Percentiles rank a stretch among this genome's conserved stretches.
Conservation (phyloP, 2,797 vertebrate genomes). For the Scolopax bukidnonensis region DNA sequence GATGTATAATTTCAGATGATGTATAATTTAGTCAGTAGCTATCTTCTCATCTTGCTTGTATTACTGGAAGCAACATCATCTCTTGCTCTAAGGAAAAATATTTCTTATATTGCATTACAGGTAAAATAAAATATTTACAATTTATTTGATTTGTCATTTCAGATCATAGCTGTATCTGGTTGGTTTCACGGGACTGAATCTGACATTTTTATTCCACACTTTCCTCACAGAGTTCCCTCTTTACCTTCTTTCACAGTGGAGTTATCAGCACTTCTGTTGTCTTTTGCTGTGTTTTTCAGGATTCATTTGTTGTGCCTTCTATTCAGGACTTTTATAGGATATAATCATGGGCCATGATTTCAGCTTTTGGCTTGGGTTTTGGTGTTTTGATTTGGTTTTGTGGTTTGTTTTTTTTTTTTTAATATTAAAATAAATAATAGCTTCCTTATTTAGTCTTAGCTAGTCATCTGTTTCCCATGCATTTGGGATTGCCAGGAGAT, state of each 20-base stretch:
- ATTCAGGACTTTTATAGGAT: background rate
- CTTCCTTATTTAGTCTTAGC: background rate
- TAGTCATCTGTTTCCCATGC: accelerated
- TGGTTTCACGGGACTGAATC: background rate
- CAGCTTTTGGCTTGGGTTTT: background rate
- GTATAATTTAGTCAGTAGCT: background rate
- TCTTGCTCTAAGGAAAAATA: background rate
- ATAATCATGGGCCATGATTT: background rate
- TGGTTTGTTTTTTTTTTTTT: background rate
- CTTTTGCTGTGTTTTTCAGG: background rate
- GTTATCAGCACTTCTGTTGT: background rate
- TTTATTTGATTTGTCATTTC: background rate
- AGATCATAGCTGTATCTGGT: background rate
- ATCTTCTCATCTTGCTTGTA: background rate
- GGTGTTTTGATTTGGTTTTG: no score
- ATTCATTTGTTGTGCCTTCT: background rate
- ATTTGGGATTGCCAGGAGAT: background rate
- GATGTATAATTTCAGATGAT: background rate
- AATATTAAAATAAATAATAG: background rate
- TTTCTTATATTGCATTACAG: background rate
- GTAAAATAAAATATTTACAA: background rate
- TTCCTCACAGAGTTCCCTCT: background rate
- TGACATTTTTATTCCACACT: background rate
- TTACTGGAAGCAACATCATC: background rate
- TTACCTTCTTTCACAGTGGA: background rate